These are phyloP conservation scores for Phengaris alcon DNA, from an alignment of 2,888 invertebrate genomes.

Conservation along the genomic window DNA sequence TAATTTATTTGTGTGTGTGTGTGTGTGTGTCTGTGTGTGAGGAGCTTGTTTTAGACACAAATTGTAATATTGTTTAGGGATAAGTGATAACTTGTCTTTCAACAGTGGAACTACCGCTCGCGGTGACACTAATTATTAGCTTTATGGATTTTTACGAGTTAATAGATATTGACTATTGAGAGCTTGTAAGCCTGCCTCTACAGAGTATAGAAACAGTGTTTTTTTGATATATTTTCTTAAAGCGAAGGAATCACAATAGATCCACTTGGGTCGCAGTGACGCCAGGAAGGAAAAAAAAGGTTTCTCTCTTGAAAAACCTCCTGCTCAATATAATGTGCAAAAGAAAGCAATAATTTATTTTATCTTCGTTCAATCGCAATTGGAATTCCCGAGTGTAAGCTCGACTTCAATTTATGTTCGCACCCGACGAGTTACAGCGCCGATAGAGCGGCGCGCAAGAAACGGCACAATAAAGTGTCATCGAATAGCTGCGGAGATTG, in stretches of 20 bases:
- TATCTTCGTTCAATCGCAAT: constrained; percentile 10
- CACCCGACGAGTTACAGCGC: not conserved
- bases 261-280: too few relatives aligned
- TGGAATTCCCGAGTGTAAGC: constrained; percentile 10
- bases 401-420: not conserved
- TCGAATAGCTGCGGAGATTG: not conserved
- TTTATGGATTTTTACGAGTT: not conserved
- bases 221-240: too few relatives aligned
- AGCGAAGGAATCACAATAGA: too few relatives aligned
- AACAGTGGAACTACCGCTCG: constrained; percentile 5
- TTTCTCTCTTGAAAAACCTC: not conserved
- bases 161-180: too few relatives aligned
- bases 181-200: too few relatives aligned
- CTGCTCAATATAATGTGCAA: not conserved
- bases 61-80: not conserved
- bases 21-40: not conserved
- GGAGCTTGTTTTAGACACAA: not conserved
- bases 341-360: not conserved
- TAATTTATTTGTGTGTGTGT: not conserved
- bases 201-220: too few relatives aligned
- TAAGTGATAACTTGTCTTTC: constrained; percentile 1
- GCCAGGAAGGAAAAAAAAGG: not conserved
- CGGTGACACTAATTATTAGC: not conserved
- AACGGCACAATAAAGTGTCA: constrained; percentile 14
- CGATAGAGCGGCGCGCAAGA: constrained; percentile 9